phyloP scores from a whole-genome alignment of 2,113 vertebrate genomes.

The Coryphaenoides rupestris region DNA sequence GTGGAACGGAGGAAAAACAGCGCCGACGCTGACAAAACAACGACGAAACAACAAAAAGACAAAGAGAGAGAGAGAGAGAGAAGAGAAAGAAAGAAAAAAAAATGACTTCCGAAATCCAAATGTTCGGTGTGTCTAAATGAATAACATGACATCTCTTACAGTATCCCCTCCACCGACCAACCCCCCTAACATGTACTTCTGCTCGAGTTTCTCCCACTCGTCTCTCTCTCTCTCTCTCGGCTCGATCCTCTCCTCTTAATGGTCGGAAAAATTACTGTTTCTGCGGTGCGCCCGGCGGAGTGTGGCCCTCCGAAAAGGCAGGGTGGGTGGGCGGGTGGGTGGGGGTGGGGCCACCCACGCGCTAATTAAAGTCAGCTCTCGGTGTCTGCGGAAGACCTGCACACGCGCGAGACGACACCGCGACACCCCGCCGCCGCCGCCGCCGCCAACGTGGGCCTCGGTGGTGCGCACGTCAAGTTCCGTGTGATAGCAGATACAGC shows the following conservation, averaged over 20 bases:
- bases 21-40: neutral
- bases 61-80: no score
- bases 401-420: no score
- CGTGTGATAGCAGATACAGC: no score
- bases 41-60: slow-evolving; percentile 32
- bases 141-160: slow-evolving; percentile 37
- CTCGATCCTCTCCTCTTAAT: slow-evolving; percentile 19
- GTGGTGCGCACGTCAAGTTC: no score
- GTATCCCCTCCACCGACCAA: neutral
- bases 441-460: no score
- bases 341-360: no score
- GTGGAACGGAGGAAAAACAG: slow-evolving; percentile 36
- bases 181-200: slow-evolving; percentile 12
- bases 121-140: slow-evolving; percentile 50
- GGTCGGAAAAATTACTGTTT: slow-evolving; percentile 34
- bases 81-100: slow-evolving; percentile 37
- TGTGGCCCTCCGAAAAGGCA: slow-evolving; percentile 24
- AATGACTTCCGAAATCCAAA: slow-evolving; percentile 43
- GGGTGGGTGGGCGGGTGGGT: no score
- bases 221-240: no score
- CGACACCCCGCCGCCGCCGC: no score
- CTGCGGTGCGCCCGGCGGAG: slow-evolving; percentile 2
- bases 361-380: no score
- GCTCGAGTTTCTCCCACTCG: slow-evolving; percentile 21
- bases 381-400: no score